These are phyloP conservation scores for Paedocypris micromegethes DNA, from an alignment of 2,797 vertebrate genomes.

Conservation along the genomic window DNA sequence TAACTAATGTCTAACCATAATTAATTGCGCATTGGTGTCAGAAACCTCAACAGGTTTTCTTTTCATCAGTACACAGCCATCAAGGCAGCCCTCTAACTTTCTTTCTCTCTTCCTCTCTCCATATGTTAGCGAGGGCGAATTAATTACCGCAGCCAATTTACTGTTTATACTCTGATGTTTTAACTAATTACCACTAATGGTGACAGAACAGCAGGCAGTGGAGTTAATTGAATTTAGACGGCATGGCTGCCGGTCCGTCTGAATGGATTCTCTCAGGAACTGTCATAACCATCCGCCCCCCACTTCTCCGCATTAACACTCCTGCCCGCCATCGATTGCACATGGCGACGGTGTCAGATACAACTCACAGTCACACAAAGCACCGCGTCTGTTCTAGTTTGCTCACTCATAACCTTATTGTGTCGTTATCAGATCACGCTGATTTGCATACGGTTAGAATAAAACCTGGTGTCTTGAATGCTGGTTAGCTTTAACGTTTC, in stretches of 20 bases:
- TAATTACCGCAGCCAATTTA: constrained; percentile 99
- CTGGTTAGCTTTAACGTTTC: no score
- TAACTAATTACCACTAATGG: constrained; percentile 99
- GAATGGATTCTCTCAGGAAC: constrained; percentile 40
- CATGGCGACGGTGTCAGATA: constrained; percentile 10
- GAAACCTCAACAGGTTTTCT: constrained; percentile 50
- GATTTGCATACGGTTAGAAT: not conserved
- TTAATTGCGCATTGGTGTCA: constrained; percentile 52
- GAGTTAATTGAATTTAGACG: constrained; percentile 95
- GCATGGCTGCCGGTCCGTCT: constrained; percentile 52
- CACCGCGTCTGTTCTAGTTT: constrained; percentile 7
- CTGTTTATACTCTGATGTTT: constrained; percentile 99
- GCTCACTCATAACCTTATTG: constrained; percentile 3
- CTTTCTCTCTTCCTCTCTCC: constrained; percentile 56
- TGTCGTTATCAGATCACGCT: constrained; percentile 7
- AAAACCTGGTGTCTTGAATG: not conserved
- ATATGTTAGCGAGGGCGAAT: constrained; percentile 89
- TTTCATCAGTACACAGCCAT: constrained; percentile 37
- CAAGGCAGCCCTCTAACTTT: constrained; percentile 46
- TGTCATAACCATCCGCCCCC: constrained; percentile 43
- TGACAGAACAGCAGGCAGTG: constrained; percentile 87
- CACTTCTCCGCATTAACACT: constrained; percentile 29
- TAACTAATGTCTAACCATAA: constrained; percentile 50
- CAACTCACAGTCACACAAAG: constrained; percentile 33
- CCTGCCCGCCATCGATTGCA: constrained; percentile 24